Percentiles rank a stretch among this genome's conserved stretches.
phyloP scores from a whole-genome alignment of 2,797 vertebrate species.

The Coendou prehensilis region DNA sequence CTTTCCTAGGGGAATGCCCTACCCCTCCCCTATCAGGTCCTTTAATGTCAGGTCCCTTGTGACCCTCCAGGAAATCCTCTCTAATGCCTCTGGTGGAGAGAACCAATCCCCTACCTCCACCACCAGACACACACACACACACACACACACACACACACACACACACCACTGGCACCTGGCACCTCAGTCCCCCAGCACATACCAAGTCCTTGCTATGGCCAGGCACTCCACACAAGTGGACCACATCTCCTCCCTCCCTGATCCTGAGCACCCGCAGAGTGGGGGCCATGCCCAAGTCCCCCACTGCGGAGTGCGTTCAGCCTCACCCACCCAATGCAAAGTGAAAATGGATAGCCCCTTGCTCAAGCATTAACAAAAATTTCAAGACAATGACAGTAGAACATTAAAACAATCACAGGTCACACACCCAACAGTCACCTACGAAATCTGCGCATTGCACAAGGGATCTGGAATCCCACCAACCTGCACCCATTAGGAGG shows the following conservation, averaged over 20 bases:
- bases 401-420: not conserved
- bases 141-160: too few relatives aligned
- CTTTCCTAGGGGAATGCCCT: not conserved
- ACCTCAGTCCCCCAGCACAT: not conserved
- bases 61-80: not conserved
- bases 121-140: not conserved
- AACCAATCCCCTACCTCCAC: not conserved
- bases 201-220: not conserved
- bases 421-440: too few relatives aligned
- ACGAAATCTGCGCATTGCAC: fast-evolving
- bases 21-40: not conserved
- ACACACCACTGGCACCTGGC: not conserved
- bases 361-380: not conserved
- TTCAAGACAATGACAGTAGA: not conserved
- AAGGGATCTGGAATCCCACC: not conserved
- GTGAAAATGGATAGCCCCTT: not conserved
- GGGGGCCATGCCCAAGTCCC: fast-evolving
- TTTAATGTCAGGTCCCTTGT: not conserved
- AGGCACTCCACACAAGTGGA: not conserved
- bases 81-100: not conserved
- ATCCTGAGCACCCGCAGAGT: not conserved
- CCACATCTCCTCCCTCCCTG: not conserved
- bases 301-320: fast-evolving
- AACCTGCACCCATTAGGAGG: not conserved
- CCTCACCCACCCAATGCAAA: not conserved